Evolutionary conservation across 2,888 invertebrate species (phyloP).

Genomic region (Archaeoteleia sp.): DNA sequence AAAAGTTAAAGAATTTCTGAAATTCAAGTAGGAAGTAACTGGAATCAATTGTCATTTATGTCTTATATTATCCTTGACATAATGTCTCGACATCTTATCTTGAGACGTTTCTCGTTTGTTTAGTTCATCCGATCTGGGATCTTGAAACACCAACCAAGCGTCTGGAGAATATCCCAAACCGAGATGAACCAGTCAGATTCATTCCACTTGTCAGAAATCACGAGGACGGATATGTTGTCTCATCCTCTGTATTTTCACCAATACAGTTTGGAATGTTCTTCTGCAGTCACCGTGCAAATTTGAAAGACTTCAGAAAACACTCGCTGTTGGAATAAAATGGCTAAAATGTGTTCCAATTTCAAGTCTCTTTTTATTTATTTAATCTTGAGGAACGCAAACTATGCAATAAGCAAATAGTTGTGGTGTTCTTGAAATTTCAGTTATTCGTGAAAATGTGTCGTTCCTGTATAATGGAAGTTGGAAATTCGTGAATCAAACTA

Average conservation of each 20-base stretch:
- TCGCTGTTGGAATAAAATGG: too few species aligned
- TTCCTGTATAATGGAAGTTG: neutral
- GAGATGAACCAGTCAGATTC: conserved; percentile 7
- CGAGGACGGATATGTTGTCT: too few species aligned
- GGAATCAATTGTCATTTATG: conserved; percentile 8
- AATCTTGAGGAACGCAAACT: neutral
- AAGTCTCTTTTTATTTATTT: too few species aligned
- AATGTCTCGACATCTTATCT: conserved; percentile 1
- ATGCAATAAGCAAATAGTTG: neutral
- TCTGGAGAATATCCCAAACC: neutral
- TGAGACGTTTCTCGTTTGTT: conserved; percentile 1
- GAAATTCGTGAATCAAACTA: neutral
- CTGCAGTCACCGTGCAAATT: too few species aligned
- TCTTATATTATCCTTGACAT: conserved; percentile 4
- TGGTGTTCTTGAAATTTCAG: neutral
- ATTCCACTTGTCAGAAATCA: neutral
- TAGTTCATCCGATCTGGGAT: conserved; percentile 5
- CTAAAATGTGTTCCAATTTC: too few species aligned
- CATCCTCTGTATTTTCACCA: conserved; percentile 3
- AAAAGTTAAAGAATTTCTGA: too few species aligned
- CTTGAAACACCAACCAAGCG: too few species aligned
- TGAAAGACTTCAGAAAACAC: too few species aligned
- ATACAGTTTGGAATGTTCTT: neutral
- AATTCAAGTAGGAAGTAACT: too few species aligned
- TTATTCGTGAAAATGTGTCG: neutral